Conservation (phyloP, 2,797 vertebrate genomes). For the Ibycter americanus region DNA sequence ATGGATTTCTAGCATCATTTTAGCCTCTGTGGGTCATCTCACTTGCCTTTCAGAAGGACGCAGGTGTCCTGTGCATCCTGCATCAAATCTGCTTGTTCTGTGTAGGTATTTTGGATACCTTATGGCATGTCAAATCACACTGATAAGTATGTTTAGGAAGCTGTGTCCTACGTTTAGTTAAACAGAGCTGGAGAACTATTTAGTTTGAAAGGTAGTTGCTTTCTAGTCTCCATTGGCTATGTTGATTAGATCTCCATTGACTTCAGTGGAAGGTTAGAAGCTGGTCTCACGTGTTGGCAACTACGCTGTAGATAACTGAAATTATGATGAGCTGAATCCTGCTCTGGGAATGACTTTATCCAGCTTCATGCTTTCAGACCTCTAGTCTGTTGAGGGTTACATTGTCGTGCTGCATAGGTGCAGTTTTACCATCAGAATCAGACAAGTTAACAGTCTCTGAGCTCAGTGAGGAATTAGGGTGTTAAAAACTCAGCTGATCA, state of each 20-base stretch:
- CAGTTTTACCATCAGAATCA: not conserved
- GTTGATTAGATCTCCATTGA: not conserved
- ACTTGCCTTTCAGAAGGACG: not conserved
- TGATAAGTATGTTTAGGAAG: not conserved
- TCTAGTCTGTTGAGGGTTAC: not conserved
- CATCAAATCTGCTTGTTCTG: not conserved
- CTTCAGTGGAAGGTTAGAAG: not conserved
- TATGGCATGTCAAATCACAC: not conserved
- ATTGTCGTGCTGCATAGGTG: fast-evolving
- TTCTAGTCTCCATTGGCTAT: not conserved
- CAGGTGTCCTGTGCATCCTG: not conserved
- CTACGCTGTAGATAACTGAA: not conserved
- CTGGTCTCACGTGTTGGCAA: not conserved
- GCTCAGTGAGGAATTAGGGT: not conserved
- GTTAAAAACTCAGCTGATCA: not conserved
- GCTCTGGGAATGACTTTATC: not conserved
- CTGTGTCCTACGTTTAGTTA: not conserved
- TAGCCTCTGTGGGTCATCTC: not conserved
- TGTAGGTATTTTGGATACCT: not conserved
- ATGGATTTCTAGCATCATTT: not conserved
- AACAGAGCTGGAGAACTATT: not conserved
- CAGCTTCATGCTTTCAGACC: not conserved
- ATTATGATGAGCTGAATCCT: not conserved
- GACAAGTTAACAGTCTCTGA: not conserved
- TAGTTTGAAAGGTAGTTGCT: not conserved